phyloP scores from a whole-genome alignment of 1,140 invertebrate species.

The Hylaeus anthracinus region DNA sequence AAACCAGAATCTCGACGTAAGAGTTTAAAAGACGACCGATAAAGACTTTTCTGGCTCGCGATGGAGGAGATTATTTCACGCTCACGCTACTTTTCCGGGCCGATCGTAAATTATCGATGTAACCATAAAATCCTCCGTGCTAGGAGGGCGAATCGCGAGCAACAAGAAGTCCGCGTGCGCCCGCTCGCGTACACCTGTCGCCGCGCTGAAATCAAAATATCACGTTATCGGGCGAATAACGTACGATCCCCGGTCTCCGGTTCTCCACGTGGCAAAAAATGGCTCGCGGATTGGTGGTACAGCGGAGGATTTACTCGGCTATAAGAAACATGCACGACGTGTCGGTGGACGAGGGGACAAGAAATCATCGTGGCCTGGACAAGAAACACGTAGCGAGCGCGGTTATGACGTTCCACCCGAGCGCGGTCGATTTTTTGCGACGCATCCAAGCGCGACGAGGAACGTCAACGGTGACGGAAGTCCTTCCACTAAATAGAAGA shows the following conservation, averaged over 20 bases:
- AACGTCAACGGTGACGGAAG: slow-evolving; percentile 62
- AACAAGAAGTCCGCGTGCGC: not conserved
- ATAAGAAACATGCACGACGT: slow-evolving; percentile 32
- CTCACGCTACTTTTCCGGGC: slow-evolving; percentile 32
- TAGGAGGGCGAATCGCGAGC: not conserved
- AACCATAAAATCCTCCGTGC: slow-evolving; percentile 33
- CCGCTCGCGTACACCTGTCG: slow-evolving; percentile 1
- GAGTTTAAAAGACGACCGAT: slow-evolving; percentile 29
- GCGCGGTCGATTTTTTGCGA: slow-evolving; percentile 56
- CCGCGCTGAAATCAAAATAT: slow-evolving; percentile 23
- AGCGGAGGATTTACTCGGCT: slow-evolving; percentile 19
- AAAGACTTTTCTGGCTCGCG: slow-evolving; percentile 34
- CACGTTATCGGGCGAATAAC: slow-evolving; percentile 15
- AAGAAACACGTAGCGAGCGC: slow-evolving; percentile 39
- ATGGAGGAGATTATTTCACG: slow-evolving; percentile 27
- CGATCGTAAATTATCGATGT: slow-evolving; percentile 40
- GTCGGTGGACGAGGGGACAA: slow-evolving; percentile 24
- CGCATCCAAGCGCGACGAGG: slow-evolving; percentile 58
- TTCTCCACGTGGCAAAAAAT: not conserved
- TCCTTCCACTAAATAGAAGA: slow-evolving; percentile 32
- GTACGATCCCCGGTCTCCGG: not conserved
- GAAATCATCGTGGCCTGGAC: slow-evolving; percentile 38
- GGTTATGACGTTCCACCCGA: slow-evolving; percentile 62
- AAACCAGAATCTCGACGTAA: too few relatives aligned
- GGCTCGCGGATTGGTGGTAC: not conserved